Percentiles rank a stretch among this genome's conserved stretches.
phyloP scores from a whole-genome alignment of 35 echinoderm and acorn worm species.

The Patiria miniata region DNA sequence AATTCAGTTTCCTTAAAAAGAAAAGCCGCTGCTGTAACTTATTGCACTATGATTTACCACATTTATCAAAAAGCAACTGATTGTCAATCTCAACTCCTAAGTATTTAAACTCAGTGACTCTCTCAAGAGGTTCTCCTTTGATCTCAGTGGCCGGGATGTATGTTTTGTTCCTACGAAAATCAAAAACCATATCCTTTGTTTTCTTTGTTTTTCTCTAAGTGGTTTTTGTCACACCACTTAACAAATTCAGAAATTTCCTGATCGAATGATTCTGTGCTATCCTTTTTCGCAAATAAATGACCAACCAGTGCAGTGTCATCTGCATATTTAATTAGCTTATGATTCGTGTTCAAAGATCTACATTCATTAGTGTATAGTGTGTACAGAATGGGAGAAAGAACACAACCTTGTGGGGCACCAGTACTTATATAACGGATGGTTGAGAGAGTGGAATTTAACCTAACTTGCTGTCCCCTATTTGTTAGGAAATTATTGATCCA shows the following conservation, averaged over 20 bases:
- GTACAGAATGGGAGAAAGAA: conserved; percentile 2
- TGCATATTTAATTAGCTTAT: neutral
- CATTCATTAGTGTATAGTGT: neutral
- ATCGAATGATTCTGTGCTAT: neutral
- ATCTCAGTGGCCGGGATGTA: neutral
- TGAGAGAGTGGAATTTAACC: neutral
- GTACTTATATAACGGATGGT: conserved; percentile 4
- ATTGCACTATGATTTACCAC: neutral
- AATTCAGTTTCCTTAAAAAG: neutral
- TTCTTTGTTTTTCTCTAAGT: conserved; percentile 1
- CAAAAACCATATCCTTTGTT: neutral
- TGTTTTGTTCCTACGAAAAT: conserved; percentile 7
- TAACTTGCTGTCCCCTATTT: too few species aligned
- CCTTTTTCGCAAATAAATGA: conserved; percentile 11
- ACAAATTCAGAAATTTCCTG: neutral
- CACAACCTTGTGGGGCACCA: neutral
- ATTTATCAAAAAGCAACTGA: conserved; percentile 2
- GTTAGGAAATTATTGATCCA: neutral
- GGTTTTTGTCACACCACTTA: conserved; percentile 5
- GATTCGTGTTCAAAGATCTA: neutral
- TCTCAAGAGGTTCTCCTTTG: conserved; percentile 6
- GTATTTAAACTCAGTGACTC: neutral
- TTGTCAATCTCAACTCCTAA: neutral
- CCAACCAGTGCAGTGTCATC: conserved; percentile 7
- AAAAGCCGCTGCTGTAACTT: neutral